Evolutionary conservation across 2,888 invertebrate species (phyloP).

Genomic region (Scaeva pyrastri): DNA sequence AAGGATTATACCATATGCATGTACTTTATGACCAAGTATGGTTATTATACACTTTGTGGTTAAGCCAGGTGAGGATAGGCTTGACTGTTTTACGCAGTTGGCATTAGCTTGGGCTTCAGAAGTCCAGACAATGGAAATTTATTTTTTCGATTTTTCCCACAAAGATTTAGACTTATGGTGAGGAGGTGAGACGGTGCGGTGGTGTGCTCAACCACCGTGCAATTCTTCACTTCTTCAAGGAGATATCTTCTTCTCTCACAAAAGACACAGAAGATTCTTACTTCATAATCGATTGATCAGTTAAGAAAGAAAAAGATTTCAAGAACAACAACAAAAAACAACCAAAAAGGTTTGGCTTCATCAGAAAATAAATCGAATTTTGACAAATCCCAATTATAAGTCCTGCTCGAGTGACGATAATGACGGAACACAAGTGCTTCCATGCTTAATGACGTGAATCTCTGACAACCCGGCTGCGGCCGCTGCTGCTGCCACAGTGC

Average conservation of each 20-base stretch:
- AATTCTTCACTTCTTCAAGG: conserved; percentile 39
- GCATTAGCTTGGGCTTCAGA: not conserved
- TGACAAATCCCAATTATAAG: conserved; percentile 70
- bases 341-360: conserved; percentile 46
- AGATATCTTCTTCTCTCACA: conserved; percentile 43
- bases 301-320: not conserved
- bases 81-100: conserved; percentile 20
- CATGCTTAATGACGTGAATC: conserved; percentile 73
- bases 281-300: conserved; percentile 15
- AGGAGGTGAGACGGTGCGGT: not conserved
- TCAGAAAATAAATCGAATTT: conserved; percentile 67
- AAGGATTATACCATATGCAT: conserved; percentile 64
- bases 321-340: not conserved
- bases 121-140: conserved; percentile 54
- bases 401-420: conserved; percentile 41
- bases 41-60: conserved; percentile 48
- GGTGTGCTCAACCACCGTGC: conserved; percentile 69
- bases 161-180: conserved; percentile 53
- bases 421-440: conserved; percentile 60
- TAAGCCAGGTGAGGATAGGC: conserved; percentile 40
- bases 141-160: conserved; percentile 63
- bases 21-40: conserved; percentile 8
- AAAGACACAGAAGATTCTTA: not conserved
- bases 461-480: not conserved
- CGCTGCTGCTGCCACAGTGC: conserved; percentile 1